Evolutionary conservation across 1,140 invertebrate species (phyloP), one percentile per base, ranked within the genome.

Genomic region (Adoxophyes honmai): DNA sequence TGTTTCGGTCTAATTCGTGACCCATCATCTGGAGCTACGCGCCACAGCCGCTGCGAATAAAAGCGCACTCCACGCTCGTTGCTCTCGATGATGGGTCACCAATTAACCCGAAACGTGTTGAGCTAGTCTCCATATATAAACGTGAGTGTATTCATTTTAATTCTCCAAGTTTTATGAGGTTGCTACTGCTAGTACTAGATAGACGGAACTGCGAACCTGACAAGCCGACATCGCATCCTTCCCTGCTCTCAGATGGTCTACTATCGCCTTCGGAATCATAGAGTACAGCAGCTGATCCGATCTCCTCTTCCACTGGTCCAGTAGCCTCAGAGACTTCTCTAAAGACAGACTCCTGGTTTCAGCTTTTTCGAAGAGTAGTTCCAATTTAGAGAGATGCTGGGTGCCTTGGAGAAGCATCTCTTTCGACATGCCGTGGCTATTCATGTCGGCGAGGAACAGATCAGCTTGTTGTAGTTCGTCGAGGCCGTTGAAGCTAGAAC

Each of bases 261-360:
- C 86, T 34, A 86, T 74, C 4, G 92, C 92, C 65, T 92, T 91
- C 0, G 94, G 97, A 68, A 98, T 97, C 96, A 98, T 98, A 1
- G 97, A 97, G 77, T 98, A 98, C 0, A 98, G 85, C 0, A 98
- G 87, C 36, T 96, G 94, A 80, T 98, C 96, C 0, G 96, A 96
- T 65, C 94, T 92, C 54, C 94, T 93, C 85, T 97, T 97, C 94
- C 96, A 97, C 1, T 93, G 92, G 75, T 97, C 95, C 4, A 94
- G 82, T 1, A 95, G 81, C 21, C 91, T 89, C 67, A 94, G 90
- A 52, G 93, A 95, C 63, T 92, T 92, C 68, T 95, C 94, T 42
- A 96, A 75, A 54, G 95, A 94, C 56, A 91, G 90, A 1, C 93
- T 95, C 63, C 94, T 89, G 82, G 94, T 91, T 73, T 96, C 94